phyloP scores from a whole-genome alignment of 1,140 invertebrate species.

The Trachymyrmex septentrionalis region DNA sequence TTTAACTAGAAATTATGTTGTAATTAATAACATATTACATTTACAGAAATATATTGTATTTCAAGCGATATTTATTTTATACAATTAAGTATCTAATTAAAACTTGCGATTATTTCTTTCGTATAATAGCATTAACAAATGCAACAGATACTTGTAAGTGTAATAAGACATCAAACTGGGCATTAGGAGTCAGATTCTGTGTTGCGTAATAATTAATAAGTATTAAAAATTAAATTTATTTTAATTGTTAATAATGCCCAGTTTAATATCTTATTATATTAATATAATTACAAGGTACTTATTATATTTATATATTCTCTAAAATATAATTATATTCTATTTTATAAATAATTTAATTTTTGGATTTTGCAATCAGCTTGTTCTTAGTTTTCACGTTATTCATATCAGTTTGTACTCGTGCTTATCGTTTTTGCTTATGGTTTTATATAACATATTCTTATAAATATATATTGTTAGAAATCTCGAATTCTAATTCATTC shows the following conservation, averaged over 20 bases:
- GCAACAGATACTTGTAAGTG: background rate
- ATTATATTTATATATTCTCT: no score
- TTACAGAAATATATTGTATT: no score
- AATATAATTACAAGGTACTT: background rate
- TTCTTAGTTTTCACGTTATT: background rate
- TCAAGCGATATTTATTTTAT: background rate
- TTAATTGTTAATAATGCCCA: no score
- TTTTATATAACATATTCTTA: background rate
- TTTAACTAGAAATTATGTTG: background rate
- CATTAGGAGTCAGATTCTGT: no score
- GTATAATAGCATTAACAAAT: background rate
- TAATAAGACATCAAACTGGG: no score
- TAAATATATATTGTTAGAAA: background rate
- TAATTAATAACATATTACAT: no score
- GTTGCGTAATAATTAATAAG: no score
- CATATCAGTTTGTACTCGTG: background rate
- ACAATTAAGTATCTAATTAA: background rate
- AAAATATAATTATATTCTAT: no score
- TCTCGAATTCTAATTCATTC: slow-evolving; percentile 6
- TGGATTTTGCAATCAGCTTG: no score
- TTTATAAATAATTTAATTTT: background rate
- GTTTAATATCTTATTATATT: background rate
- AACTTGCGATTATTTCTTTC: background rate
- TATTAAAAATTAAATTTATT: no score
- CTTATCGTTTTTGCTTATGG: background rate